Evolutionary conservation across 2,888 invertebrate species (phyloP).

Genomic region (Erpobdella octoculata): DNA sequence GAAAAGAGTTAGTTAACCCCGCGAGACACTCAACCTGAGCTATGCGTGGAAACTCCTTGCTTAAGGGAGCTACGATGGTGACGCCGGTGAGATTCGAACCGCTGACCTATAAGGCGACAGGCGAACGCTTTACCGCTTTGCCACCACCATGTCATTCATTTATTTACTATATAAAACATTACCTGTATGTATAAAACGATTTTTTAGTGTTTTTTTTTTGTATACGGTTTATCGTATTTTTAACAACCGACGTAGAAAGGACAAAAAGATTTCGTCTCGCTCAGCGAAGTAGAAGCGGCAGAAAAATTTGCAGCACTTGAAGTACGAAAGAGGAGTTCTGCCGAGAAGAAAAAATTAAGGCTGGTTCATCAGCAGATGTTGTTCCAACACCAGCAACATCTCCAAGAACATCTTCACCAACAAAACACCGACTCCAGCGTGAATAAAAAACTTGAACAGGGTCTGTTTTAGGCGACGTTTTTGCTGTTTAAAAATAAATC

Average conservation of each 20-base stretch:
- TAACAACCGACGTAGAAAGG: not conserved
- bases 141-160: no score
- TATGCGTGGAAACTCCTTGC: no score
- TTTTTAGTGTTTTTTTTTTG: not conserved
- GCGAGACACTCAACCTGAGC: no score
- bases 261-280: conserved; percentile 47
- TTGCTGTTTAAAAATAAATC: no score
- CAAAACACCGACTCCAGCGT: no score
- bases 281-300: conserved; percentile 73
- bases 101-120: no score
- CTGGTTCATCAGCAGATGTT: not conserved
- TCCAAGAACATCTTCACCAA: not conserved
- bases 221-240: not conserved
- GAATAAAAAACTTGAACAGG: no score
- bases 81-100: no score
- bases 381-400: not conserved
- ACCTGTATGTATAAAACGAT: not conserved
- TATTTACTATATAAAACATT: not conserved
- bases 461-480: no score
- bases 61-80: no score
- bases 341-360: conserved; percentile 17
- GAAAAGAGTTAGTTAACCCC: no score
- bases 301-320: conserved; percentile 55
- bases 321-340: conserved; percentile 28
- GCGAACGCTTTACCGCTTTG: no score